These are phyloP conservation scores for Perca schrenkii DNA, from an alignment of 2,113 vertebrate species.

Conservation along the genomic window DNA sequence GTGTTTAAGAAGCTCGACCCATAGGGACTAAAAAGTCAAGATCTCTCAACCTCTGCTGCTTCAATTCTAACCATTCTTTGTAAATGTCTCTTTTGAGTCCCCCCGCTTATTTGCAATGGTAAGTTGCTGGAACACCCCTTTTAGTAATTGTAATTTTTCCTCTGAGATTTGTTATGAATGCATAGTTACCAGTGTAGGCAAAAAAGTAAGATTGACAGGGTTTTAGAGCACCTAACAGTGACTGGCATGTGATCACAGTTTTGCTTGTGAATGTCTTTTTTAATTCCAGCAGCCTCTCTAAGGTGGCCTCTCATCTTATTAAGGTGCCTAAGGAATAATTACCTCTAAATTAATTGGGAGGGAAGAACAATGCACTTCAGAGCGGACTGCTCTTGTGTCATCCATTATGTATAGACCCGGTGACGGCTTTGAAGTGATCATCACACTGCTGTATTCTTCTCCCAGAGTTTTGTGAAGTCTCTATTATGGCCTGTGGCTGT, in stretches of 20 bases:
- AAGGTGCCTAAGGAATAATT: conserved; percentile 72
- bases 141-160: background rate
- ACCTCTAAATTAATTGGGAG: conserved; percentile 74
- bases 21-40: background rate
- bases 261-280: conserved; percentile 33
- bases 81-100: background rate
- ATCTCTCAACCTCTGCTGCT: background rate
- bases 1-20: background rate
- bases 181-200: background rate
- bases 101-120: background rate
- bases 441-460: conserved; percentile 60
- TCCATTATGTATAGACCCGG: conserved; percentile 72
- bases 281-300: conserved; percentile 50
- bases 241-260: conserved; percentile 30
- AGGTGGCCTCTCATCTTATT: conserved; percentile 56
- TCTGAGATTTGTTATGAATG: background rate
- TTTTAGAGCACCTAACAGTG: conserved; percentile 8
- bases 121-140: background rate
- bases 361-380: conserved; percentile 68
- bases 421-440: conserved; percentile 74
- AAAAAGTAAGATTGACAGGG: background rate
- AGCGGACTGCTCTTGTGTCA: conserved; percentile 62
- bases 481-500: conserved; percentile 66
- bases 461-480: conserved; percentile 62
- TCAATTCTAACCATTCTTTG: background rate